Evolutionary conservation across 1,140 invertebrate genomes (phyloP).

Genomic region (Anoplophora glabripennis): DNA sequence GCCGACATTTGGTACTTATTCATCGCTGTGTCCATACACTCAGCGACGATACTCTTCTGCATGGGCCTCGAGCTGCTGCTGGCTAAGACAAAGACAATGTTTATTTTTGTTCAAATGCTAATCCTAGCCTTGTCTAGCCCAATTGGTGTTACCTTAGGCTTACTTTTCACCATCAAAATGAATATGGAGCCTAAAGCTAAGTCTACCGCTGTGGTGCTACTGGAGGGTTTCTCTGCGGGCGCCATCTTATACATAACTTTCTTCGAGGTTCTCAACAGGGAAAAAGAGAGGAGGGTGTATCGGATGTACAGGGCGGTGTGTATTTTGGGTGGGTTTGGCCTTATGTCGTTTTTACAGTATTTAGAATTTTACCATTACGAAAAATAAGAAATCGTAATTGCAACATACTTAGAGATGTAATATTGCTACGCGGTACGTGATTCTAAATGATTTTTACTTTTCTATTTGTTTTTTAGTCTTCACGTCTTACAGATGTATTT

Average conservation of each 20-base stretch:
- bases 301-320: conserved; percentile 37
- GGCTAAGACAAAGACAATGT: conserved; percentile 57
- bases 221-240: conserved; percentile 48
- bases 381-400: neutral
- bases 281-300: conserved; percentile 43
- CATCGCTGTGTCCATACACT: conserved; percentile 71
- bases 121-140: conserved; percentile 69
- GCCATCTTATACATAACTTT: conserved; percentile 48
- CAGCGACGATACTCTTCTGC: conserved; percentile 70
- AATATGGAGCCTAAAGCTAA: conserved; percentile 40
- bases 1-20: conserved; percentile 67
- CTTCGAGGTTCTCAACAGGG: conserved; percentile 47
- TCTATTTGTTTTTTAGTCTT: too few relatives aligned
- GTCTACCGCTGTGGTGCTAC: conserved; percentile 38
- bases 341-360: conserved; percentile 44
- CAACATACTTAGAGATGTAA: too few relatives aligned
- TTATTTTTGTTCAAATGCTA: conserved; percentile 59
- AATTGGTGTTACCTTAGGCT: conserved; percentile 63
- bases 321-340: conserved; percentile 43
- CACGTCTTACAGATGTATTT: too few relatives aligned
- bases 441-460: too few relatives aligned
- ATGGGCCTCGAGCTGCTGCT: conserved; percentile 67
- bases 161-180: conserved; percentile 40
- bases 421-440: too few relatives aligned
- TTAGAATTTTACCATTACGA: conserved; percentile 3